phyloP scores from a whole-genome alignment of 2,797 vertebrate genomes.

The Muscicapa comitata region DNA sequence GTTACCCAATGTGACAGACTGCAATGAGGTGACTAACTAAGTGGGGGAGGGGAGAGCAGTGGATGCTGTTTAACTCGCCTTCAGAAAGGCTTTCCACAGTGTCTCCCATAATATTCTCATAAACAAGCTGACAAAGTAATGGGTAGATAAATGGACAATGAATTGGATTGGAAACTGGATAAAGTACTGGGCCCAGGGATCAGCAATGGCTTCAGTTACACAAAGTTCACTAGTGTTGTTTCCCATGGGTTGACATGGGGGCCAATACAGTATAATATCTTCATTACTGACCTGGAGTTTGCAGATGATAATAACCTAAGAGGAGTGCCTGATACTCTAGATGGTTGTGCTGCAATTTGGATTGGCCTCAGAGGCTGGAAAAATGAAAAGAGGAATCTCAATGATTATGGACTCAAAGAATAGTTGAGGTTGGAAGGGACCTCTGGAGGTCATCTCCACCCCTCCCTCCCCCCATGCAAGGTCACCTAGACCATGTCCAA shows the following conservation, averaged over 20 bases:
- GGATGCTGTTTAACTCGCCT: fast-evolving
- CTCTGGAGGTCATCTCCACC: neutral
- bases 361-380: neutral
- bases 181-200: neutral
- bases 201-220: neutral
- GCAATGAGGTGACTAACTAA: neutral
- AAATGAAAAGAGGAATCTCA: neutral
- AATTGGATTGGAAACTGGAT: neutral
- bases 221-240: neutral
- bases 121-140: neutral
- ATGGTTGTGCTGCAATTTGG: neutral
- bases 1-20: neutral
- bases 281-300: neutral
- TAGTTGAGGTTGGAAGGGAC: neutral
- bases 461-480: neutral
- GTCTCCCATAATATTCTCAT: neutral
- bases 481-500: neutral
- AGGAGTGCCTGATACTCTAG: neutral
- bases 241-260: neutral
- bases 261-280: neutral
- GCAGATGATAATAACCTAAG: neutral
- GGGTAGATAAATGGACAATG: neutral
- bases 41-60: neutral
- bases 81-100: neutral
- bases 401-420: neutral